These are phyloP conservation scores for Tethya wilhelma DNA, from an alignment of 37 sponge, comb jelly and placozoan species.

Conservation along the genomic window DNA sequence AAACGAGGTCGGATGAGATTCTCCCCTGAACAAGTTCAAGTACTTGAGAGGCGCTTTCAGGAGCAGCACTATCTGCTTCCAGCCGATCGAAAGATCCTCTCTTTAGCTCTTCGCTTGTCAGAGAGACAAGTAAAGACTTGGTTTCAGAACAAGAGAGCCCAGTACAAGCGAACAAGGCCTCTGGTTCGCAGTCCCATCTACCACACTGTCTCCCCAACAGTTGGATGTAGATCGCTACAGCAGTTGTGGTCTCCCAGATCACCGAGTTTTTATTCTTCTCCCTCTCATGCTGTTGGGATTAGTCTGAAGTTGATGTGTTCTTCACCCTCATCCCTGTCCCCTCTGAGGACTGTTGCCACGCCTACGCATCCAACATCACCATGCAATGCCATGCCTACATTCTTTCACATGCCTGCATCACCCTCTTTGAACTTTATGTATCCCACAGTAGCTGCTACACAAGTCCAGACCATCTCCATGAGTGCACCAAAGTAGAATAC, in stretches of 20 bases:
- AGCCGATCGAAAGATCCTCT: slow-evolving; percentile 43
- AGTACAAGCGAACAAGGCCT: slow-evolving; percentile 54
- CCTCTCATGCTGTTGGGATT: too few species aligned
- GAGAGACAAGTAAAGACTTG: slow-evolving; percentile 76
- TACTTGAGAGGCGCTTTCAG: slow-evolving; percentile 44
- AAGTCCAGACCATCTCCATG: too few species aligned
- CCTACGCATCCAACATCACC: too few species aligned
- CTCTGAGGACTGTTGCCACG: too few species aligned
- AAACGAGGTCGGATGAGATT: slow-evolving; percentile 56
- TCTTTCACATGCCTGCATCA: too few species aligned
- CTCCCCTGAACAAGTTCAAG: slow-evolving; percentile 40
- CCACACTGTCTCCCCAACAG: slow-evolving; percentile 4
- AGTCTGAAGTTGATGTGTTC: too few species aligned
- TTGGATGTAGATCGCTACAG: not conserved
- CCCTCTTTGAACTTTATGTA: too few species aligned
- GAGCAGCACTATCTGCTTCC: slow-evolving; percentile 63
- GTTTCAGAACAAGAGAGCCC: slow-evolving; percentile 79
- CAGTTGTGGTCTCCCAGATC: not conserved
- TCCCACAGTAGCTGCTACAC: too few species aligned
- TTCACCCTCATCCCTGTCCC: too few species aligned
- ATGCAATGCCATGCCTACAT: too few species aligned
- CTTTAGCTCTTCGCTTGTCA: slow-evolving; percentile 30
- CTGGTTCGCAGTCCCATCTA: slow-evolving; percentile 8
- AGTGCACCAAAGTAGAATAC: too few species aligned
- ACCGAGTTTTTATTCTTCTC: not conserved